Evolutionary conservation across 2,888 invertebrate species (phyloP), one percentile per base, ranked within the genome.

Genomic region (Subacronicta megacephala): DNA sequence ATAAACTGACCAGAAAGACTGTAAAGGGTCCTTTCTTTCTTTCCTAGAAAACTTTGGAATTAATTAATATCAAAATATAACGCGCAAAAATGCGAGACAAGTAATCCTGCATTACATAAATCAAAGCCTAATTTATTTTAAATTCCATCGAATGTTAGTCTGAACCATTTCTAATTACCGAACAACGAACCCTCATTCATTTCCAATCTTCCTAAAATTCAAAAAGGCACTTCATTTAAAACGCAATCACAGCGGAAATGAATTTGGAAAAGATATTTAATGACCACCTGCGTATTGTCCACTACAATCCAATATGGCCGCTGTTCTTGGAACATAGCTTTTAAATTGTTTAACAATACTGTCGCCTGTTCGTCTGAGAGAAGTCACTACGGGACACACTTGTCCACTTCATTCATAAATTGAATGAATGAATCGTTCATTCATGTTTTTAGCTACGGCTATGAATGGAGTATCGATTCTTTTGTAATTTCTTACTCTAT

Each of bases 251-350:
- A 88, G 67, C 92, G 92, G 92, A 92, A 91, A 92, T 87, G 91
- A 88, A 82, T 67, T 61, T 82, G 76, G 83, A 86, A 90, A 87
- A 86, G 84, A 80, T 75, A 86, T 91, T 88, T 88, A 88, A 92
- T 90, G 88, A 85, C 83, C 90, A 92, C 90, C 90, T 90, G 91
- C 78, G 57, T 38, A 67, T 72, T 80, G 68, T 74, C 31, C 45
- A 37, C 31, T 49, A 55, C 60, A 65, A 55, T 63, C 16, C 40
- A 69, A 71, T 38, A 80, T 70, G 72, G 75, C 57, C 63, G 56
- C 47, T 59, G 47, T 87, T 87, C 85, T 67, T 2, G 68, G 86
- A 87, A 87, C 51, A 82, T 83, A 77, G 81, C 80, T 84, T 83
- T 84, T 82, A 86, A 85, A 85, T 81, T 64, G 73, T 74, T 9